A percentile compares a stretch with the other conserved stretches of the same genome.
phyloP scores from a whole-genome alignment of 2,888 invertebrate species.

The Entomobrya multifasciata region DNA sequence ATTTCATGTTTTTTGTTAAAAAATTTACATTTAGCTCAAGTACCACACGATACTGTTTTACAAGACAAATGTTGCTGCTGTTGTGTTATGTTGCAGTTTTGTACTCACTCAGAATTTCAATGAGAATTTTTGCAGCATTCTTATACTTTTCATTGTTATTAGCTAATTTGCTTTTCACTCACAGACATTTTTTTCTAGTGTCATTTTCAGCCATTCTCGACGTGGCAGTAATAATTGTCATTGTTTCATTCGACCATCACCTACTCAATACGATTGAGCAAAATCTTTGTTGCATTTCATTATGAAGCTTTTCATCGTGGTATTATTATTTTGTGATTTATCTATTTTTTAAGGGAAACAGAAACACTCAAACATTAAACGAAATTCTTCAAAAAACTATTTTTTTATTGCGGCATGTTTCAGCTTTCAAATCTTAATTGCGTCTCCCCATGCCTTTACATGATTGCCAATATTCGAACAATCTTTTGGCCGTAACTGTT shows the following conservation, averaged over 20 bases:
- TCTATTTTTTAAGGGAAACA: slow-evolving; percentile 22
- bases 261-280: slow-evolving; percentile 31
- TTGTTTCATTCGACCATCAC: slow-evolving; percentile 27
- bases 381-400: slow-evolving; percentile 13
- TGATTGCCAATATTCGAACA: slow-evolving; percentile 4
- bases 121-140: slow-evolving; percentile 33
- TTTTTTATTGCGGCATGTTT: slow-evolving; percentile 11
- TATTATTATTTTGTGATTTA: slow-evolving; percentile 44
- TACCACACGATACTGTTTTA: not conserved
- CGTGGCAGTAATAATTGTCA: slow-evolving; percentile 36
- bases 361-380: too few relatives aligned
- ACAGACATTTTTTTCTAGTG: slow-evolving; percentile 31
- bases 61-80: slow-evolving; percentile 1
- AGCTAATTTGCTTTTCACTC: slow-evolving; percentile 40
- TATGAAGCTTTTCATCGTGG: slow-evolving; percentile 14
- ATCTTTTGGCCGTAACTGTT: not conserved
- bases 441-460: not conserved
- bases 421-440: slow-evolving; percentile 11
- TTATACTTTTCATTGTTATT: slow-evolving; percentile 32
- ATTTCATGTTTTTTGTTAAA: slow-evolving; percentile 34
- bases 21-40: slow-evolving; percentile 52
- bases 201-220: slow-evolving; percentile 46
- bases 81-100: slow-evolving; percentile 37
- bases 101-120: slow-evolving; percentile 55
- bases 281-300: slow-evolving; percentile 35